Percentiles rank a stretch among this genome's conserved stretches.
These are phyloP conservation scores for Metridium senile DNA, from an alignment of 92 coral and sea anemone genomes.

Conservation along the genomic window DNA sequence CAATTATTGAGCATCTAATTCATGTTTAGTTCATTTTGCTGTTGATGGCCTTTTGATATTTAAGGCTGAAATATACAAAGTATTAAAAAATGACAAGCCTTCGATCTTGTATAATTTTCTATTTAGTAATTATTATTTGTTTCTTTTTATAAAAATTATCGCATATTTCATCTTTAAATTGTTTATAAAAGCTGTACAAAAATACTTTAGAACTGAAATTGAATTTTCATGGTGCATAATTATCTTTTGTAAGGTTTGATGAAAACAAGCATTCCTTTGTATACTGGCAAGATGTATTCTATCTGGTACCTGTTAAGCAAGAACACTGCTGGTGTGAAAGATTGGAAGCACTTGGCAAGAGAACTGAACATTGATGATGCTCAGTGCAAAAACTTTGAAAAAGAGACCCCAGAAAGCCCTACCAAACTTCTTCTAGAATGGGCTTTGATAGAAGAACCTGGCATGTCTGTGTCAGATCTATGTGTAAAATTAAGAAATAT, in stretches of 20 bases:
- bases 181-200: too few species aligned
- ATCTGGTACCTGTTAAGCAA: constrained; percentile 31
- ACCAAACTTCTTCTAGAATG: constrained; percentile 55
- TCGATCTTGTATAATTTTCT: too few species aligned
- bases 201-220: too few species aligned
- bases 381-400: constrained; percentile 20
- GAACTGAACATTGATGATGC: constrained; percentile 12
- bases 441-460: constrained; percentile 23
- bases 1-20: too few species aligned
- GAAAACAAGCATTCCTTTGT: constrained; percentile 19
- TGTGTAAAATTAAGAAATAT: constrained; percentile 30
- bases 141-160: too few species aligned
- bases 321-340: constrained; percentile 8
- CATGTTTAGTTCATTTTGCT: too few species aligned
- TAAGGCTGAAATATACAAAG: too few species aligned
- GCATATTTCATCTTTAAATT: too few species aligned
- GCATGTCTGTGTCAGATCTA: constrained; percentile 22
- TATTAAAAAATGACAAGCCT: too few species aligned
- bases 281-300: constrained; percentile 19
- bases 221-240: neutral
- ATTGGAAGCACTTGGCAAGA: constrained; percentile 36
- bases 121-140: too few species aligned
- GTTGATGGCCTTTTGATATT: too few species aligned
- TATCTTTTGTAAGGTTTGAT: neutral
- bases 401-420: constrained; percentile 30